Base-by-base conservation (phyloP, 2,888 invertebrate genomes). In the Pegoplata infirma region DNA sequence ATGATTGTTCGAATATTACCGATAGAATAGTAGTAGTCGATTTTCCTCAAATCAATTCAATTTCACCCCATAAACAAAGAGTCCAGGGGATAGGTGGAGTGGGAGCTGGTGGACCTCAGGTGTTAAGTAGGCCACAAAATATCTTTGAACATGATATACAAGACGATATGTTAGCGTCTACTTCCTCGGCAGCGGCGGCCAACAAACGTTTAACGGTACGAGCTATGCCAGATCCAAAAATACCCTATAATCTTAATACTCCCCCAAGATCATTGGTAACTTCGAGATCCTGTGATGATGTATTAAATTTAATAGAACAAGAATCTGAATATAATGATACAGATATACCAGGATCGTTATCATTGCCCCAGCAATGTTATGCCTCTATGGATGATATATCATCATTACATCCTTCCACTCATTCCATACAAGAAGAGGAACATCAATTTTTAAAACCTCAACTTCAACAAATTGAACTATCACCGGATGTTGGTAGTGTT, bases 1-100 rank as follows among this genome's bases (percentile, higher is more conserved):
- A 97, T 84, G 97, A 97, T 84, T 94, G 94, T 84, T 93, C 94
- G 8, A 95, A 95, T 84, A 93, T 96, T 63, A 95, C 95, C 0
- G 96, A 96, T 87, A 91, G 95, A 74, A 95, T 96, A 83, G 88
- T 95, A 32, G 93, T 94, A 0, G 94, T 95, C 0, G 95, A 96
- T 85, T 95, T 95, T 85, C 93, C 93, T 0, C 90, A 90, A 23
- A 55, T n/a, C n/a, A n/a, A 32, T 40, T 10, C 47, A 3, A 3
- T 16, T 4, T 12, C 63, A 8, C 7, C 63, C 17, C 46, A 7
- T n/a, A 84, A 84, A 85, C 49, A 19, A 28, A 32, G 61, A 21
- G 17, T 14, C 8, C 21, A 23, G 23, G n/a, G n/a, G n/a, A 14
- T 14, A 59, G 5, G 47, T 67, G 7, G 49, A 21, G 21, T 19